These are phyloP conservation scores for Lochmaea capreae DNA, from an alignment of 2,888 invertebrate species.

Conservation along the genomic window DNA sequence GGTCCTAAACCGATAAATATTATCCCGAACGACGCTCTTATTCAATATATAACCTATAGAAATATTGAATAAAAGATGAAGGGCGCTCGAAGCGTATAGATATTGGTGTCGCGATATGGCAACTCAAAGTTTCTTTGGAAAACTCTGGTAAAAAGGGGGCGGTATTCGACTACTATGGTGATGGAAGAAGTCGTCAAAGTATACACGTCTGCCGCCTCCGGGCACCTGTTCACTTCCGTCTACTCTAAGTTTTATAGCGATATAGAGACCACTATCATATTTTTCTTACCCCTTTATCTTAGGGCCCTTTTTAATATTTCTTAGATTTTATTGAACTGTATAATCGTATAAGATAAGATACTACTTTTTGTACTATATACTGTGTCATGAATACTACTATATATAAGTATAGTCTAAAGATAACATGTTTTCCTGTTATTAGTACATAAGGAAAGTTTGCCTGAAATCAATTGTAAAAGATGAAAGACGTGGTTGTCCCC, in stretches of 20 bases:
- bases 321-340: neutral
- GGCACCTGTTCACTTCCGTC: conserved; percentile 42
- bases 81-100: conserved; percentile 40
- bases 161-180: conserved; percentile 18
- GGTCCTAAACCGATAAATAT: conserved; percentile 43
- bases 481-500: too few species aligned
- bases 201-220: conserved; percentile 35
- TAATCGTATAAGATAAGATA: neutral
- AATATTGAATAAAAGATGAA: conserved; percentile 44
- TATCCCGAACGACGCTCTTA: conserved; percentile 41
- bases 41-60: conserved; percentile 43
- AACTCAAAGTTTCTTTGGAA: conserved; percentile 42
- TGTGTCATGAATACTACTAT: too few species aligned
- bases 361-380: too few species aligned
- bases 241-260: conserved; percentile 26
- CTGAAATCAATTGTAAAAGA: too few species aligned
- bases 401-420: too few species aligned
- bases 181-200: conserved; percentile 33
- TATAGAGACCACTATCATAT: conserved; percentile 28
- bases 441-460: too few species aligned
- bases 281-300: conserved; percentile 6
- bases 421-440: too few species aligned
- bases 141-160: conserved; percentile 31
- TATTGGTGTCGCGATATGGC: conserved; percentile 44
- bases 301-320: neutral